Evolutionary conservation across 2,797 vertebrate species (phyloP).

Genomic region (Heteromormyrus szaboi): DNA sequence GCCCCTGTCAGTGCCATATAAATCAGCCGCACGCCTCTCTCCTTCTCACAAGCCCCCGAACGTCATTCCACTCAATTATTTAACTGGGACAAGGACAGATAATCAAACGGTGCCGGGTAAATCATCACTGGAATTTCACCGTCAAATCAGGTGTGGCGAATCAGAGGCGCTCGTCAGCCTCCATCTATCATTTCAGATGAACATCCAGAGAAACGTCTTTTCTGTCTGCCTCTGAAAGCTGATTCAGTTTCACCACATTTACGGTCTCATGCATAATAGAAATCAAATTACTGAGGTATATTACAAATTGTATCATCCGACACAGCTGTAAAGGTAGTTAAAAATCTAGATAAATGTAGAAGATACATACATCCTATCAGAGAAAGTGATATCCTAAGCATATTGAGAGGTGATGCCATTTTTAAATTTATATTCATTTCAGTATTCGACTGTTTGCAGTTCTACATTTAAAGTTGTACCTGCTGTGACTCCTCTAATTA

Average conservation of each 20-base stretch:
- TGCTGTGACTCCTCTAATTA: neutral
- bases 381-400: neutral
- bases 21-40: neutral
- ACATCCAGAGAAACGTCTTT: slow-evolving; percentile 38
- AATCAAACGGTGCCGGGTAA: slow-evolving; percentile 56
- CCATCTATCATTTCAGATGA: slow-evolving; percentile 56
- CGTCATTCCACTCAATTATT: slow-evolving; percentile 36
- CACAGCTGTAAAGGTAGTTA: slow-evolving; percentile 13
- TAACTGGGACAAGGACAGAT: slow-evolving; percentile 44
- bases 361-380: neutral
- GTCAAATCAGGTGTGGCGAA: slow-evolving; percentile 63
- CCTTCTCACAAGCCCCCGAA: slow-evolving; percentile 8
- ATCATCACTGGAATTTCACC: slow-evolving; percentile 56
- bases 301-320: slow-evolving; percentile 37
- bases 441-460: neutral
- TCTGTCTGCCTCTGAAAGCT: slow-evolving; percentile 43
- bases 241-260: slow-evolving; percentile 44
- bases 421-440: neutral
- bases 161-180: slow-evolving; percentile 58
- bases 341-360: slow-evolving; percentile 6
- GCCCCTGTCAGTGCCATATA: neutral
- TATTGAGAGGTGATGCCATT: neutral
- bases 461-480: neutral
- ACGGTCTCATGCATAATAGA: slow-evolving; percentile 34
- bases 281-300: slow-evolving; percentile 31